Conservation (phyloP, 2,888 invertebrate genomes). For the Trissolcus japonicus region DNA sequence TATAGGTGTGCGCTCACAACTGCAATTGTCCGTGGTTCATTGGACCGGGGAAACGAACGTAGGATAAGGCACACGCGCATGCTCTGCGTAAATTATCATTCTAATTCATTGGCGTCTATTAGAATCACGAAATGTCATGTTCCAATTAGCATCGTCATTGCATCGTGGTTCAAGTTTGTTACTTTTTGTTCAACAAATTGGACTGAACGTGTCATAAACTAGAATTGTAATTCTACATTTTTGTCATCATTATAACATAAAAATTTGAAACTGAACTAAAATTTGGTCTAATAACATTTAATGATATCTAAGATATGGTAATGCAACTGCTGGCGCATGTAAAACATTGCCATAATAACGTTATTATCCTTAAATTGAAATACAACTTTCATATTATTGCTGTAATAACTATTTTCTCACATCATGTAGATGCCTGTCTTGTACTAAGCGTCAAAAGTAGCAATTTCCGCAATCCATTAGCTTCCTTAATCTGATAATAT, state of each 20-base stretch:
- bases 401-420: constrained; percentile 17
- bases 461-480: constrained; percentile 43
- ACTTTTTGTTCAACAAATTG: neutral
- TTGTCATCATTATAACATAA: neutral
- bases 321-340: too few species aligned
- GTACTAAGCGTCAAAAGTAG: constrained; percentile 42
- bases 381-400: constrained; percentile 38
- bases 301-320: too few species aligned
- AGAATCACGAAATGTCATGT: constrained; percentile 8
- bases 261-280: neutral
- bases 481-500: constrained; percentile 33
- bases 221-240: constrained; percentile 1
- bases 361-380: constrained; percentile 23
- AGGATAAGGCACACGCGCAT: constrained; percentile 8
- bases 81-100: constrained; percentile 23
- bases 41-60: constrained; percentile 12
- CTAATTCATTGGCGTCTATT: constrained; percentile 30
- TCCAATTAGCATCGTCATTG: constrained; percentile 4
- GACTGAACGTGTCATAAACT: neutral
- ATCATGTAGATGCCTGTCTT: constrained; percentile 39
- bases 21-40: constrained; percentile 31
- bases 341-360: constrained; percentile 3
- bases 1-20: constrained; percentile 13
- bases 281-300: too few species aligned
- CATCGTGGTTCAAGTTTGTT: neutral